Base-by-base conservation (phyloP, 2,113 vertebrate genomes). In the Hymenochirus boettgeri region DNA sequence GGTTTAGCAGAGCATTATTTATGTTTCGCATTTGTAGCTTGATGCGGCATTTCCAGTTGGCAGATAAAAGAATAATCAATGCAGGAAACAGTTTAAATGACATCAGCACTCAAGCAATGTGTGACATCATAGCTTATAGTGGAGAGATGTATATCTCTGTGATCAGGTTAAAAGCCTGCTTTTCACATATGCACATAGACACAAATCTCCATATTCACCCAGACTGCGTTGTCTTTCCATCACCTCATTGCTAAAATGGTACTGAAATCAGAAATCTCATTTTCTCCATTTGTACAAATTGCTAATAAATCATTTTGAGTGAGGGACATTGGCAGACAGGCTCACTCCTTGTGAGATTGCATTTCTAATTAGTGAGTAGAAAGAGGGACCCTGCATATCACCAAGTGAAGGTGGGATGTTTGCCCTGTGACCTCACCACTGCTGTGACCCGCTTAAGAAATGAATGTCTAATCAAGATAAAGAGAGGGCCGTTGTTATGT, bases 141-240 rank as follows among this genome's bases (percentile, higher is more conserved):
- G 22, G 23, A 46, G 22, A n/a, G 27, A 42, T 22, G 23, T 39
- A 47, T 33, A 37, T 58, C 19, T 18, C 24, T 54, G 17, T 29
- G 25, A 18, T 18, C 7, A 53, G 24, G 17, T 25, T 39, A 65
- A 31, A 65, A 45, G 53, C 10, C 29, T 21, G 27, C 22, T 57
- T 42, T 42, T 65, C 42, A 25, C 46, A 35, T 65, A 46, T 21
- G 25, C 29, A 31, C 24, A 59, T 47, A 46, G 33, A 57, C 29
- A 52, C 31, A 51, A 57, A 69, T 69, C 65, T 97, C 94, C 94
- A 98, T 97, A 98, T 89, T 86, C 88, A 82, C 89, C 89, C 91
- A 91, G 93, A 92, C 94, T 91, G 92, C 92, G 91, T 89, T 93
- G 89, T 89, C 89, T 92, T 89, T 91, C 93, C 94, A 93, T 94